Evolutionary conservation across 2,888 invertebrate genomes (phyloP), one percentile per base, ranked within the genome.

Genomic region (Linnaemya vulpina): DNA sequence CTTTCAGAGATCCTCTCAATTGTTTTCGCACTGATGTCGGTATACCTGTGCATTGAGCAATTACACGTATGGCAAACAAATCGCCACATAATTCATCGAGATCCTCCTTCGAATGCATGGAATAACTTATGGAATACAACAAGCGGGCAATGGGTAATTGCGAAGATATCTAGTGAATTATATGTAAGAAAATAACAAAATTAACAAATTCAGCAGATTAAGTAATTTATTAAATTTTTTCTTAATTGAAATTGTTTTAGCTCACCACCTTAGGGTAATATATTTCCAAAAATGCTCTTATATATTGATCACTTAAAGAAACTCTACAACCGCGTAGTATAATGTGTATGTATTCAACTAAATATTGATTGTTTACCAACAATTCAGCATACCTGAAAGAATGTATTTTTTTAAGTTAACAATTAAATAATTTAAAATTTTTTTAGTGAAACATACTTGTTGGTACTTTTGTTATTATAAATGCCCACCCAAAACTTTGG

Each of bases 401-500:
- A 53, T 11, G 67, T 55, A 35, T 55, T 30, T 30, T 30, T 20
- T 30, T 13, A 53, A 30, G 11, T 30, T 67, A 13, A 22, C 30
- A 60, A 13, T 63, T 40, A 0, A 25, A 17, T 15, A 43, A 15
- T n/a, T n/a, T 35, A 8, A 63, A 38, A 4, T 22, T 38, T 11
- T 43, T 30, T 17, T 3, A 20, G n/a, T n/a, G 30, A 30, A 60
- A 89, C 90, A 89, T 81, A 92, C 92, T 92, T 92, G 88, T 92
- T 90, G 63, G 92, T 93, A 87, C 90, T 90, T 83, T 91, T 91
- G 55, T 92, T 92, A 86, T 95, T 95, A 89, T 96, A 95, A 71
- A 98, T 96, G 91, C 98, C 98, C 84, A 96, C 94, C 98, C 98
- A 98, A 89, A 98, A 95, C 89, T 97, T 96, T 17, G 98, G 97